Base-by-base conservation (phyloP, 2,888 invertebrate species). In the Gastrophysa polygoni region DNA sequence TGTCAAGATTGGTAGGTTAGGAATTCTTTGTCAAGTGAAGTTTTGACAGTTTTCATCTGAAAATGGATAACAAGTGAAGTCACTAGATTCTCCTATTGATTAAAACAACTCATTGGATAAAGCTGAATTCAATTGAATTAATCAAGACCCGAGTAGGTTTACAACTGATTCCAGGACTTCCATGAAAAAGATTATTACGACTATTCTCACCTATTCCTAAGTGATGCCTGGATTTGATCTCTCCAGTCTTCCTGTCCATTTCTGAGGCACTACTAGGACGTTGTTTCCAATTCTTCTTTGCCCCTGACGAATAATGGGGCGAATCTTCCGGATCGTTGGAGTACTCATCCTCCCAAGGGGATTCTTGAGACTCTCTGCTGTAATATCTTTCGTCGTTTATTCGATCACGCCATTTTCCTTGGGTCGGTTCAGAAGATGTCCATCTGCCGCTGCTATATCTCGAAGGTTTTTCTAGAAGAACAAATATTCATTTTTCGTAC, bases 311-410 rank as follows among this genome's bases (percentile, higher is more conserved):
- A 70, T 81, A 82, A 63, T 80, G 79, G 1, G 77, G 71, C 2
- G 80, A 75, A 47, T 80, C 79, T 44, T 80, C 80, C 2, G 77
- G 75, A 58, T 80, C 81, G 60, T 81, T 79, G 5, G 75, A 71
- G 64, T 87, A 87, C 62, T 88, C 87, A 61, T 81, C 84, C 70
- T 88, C 89, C 84, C 90, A 87, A 11, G 88, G 83, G 47, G 82
- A 82, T 69, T 87, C 82, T 63, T 81, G 81, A 1, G 81, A 79
- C 28, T 81, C 81, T 28, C 81, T 71, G 50, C 75, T 75, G 61
- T 80, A 80, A 63, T 80, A 80, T 17, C 79, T 68, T 10, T 81
- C 79, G 59, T 84, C 84, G 52, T 85, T 82, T 63, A 80, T 80
- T 14, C 72, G 67, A 1, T 75, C 73, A n/a, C 75, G 69, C 68